Conservation (phyloP, 2,888 invertebrate genomes). For the Apotomis betuletana region DNA sequence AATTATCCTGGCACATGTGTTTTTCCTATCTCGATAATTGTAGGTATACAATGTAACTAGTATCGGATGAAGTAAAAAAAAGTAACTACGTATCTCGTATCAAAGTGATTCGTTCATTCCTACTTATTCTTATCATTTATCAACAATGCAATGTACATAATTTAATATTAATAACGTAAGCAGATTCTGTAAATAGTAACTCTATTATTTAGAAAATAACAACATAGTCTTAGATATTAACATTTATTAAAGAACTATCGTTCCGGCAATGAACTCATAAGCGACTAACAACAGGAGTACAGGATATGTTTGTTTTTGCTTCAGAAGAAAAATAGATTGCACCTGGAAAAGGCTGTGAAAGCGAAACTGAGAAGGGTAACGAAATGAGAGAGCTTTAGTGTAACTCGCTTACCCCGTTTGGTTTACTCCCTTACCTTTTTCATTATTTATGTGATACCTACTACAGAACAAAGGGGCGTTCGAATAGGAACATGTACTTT, state of each 20-base stretch:
- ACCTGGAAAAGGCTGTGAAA: slow-evolving; percentile 81
- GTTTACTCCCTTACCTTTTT: slow-evolving; percentile 65
- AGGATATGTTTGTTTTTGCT: slow-evolving; percentile 78
- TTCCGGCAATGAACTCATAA: slow-evolving; percentile 14
- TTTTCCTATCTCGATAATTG: too few species aligned
- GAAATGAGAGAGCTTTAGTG: slow-evolving; percentile 71
- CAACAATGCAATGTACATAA: too few species aligned
- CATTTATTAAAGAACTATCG: background rate
- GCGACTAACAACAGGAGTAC: slow-evolving; percentile 56
- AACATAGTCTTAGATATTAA: slow-evolving; percentile 7
- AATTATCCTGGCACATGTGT: too few species aligned
- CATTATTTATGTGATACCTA: slow-evolving; percentile 50
- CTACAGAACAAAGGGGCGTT: slow-evolving; percentile 1
- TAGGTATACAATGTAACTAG: too few species aligned
- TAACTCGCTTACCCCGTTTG: slow-evolving; percentile 79
- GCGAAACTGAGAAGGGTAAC: slow-evolving; percentile 81
- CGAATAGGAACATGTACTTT: background rate
- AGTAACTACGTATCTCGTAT: too few species aligned
- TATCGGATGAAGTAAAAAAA: too few species aligned
- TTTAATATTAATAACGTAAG: slow-evolving; percentile 2
- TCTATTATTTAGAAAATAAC: slow-evolving; percentile 6
- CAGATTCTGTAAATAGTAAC: slow-evolving; percentile 28
- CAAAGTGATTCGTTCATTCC: too few species aligned
- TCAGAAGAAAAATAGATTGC: slow-evolving; percentile 84
- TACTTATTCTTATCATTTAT: too few species aligned